Conservation (phyloP, 1,140 invertebrate species). For the Heliothis virescens region DNA sequence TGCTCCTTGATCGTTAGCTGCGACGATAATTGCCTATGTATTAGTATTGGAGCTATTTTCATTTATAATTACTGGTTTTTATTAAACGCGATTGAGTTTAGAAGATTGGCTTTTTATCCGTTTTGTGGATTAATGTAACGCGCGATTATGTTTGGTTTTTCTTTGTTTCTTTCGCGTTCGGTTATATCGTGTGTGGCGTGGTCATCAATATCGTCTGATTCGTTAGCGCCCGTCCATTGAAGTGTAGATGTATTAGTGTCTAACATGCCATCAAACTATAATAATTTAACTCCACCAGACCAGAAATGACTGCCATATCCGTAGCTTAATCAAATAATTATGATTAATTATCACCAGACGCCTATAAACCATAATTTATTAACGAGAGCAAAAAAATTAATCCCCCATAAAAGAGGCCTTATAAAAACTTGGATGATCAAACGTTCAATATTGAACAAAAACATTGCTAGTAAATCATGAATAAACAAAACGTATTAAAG, state of each 20-base stretch:
- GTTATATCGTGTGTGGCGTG: slow-evolving; percentile 17
- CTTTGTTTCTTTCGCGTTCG: slow-evolving; percentile 14
- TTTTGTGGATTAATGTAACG: slow-evolving; percentile 17
- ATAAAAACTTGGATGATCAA: slow-evolving; percentile 21
- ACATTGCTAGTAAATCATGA: slow-evolving; percentile 28
- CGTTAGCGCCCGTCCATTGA: slow-evolving; percentile 10
- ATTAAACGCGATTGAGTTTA: slow-evolving; percentile 34
- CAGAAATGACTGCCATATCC: slow-evolving; percentile 36
- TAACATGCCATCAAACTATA: slow-evolving; percentile 39
- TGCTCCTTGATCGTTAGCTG: slow-evolving; percentile 41
- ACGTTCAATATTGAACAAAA: slow-evolving; percentile 36
- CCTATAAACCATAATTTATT: slow-evolving; percentile 25
- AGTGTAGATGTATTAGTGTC: slow-evolving; percentile 27
- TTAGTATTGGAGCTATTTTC: slow-evolving; percentile 42
- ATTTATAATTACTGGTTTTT: slow-evolving; percentile 45
- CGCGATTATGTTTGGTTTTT: slow-evolving; percentile 25
- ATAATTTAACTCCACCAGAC: slow-evolving; percentile 33
- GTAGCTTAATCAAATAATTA: slow-evolving; percentile 29
- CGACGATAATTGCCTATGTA: slow-evolving; percentile 46
- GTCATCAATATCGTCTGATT: slow-evolving; percentile 8
- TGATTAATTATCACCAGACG: slow-evolving; percentile 29
- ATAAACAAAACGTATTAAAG: slow-evolving; percentile 33
- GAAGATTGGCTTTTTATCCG: slow-evolving; percentile 35
- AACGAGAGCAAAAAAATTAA: slow-evolving; percentile 32
- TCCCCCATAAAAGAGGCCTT: slow-evolving; percentile 6